A percentile compares a stretch with the other conserved stretches of the same genome.
phyloP scores from a whole-genome alignment of 2,113 vertebrate species.

The Lipotes vexillifer region DNA sequence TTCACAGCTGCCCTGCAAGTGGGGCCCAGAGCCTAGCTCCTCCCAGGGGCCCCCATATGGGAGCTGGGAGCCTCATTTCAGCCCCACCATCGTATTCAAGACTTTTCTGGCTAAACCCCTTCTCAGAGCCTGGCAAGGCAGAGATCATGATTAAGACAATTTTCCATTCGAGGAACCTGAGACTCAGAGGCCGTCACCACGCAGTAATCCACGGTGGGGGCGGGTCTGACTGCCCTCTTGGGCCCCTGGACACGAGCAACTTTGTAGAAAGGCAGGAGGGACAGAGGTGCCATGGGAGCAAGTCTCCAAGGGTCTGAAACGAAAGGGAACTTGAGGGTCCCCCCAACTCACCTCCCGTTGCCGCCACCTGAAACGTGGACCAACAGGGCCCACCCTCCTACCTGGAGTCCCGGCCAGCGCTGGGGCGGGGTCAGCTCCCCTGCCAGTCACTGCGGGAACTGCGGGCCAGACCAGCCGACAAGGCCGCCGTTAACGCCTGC shows the following conservation, averaged over 20 bases:
- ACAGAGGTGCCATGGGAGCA: no score
- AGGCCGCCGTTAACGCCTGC: no score
- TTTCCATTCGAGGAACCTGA: background rate
- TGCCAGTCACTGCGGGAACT: background rate
- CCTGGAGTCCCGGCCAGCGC: background rate
- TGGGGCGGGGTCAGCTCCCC: background rate
- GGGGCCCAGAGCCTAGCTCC: background rate
- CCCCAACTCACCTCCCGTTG: background rate
- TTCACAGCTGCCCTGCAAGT: accelerated
- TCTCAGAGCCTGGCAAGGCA: background rate
- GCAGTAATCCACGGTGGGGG: accelerated
- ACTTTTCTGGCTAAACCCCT: background rate
- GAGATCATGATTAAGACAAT: background rate
- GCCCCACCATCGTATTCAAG: accelerated
- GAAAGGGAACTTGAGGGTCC: background rate
- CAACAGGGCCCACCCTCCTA: background rate
- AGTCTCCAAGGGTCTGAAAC: background rate
- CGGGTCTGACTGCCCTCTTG: accelerated
- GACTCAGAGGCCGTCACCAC: accelerated
- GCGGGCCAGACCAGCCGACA: background rate
- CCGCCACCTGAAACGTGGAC: accelerated
- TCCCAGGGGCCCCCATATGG: background rate
- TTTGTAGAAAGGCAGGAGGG: background rate
- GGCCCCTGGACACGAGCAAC: background rate
- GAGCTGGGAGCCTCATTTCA: background rate